These are phyloP conservation scores for Eupeodes latifasciatus DNA, from an alignment of 2,888 invertebrate genomes.

Conservation along the genomic window DNA sequence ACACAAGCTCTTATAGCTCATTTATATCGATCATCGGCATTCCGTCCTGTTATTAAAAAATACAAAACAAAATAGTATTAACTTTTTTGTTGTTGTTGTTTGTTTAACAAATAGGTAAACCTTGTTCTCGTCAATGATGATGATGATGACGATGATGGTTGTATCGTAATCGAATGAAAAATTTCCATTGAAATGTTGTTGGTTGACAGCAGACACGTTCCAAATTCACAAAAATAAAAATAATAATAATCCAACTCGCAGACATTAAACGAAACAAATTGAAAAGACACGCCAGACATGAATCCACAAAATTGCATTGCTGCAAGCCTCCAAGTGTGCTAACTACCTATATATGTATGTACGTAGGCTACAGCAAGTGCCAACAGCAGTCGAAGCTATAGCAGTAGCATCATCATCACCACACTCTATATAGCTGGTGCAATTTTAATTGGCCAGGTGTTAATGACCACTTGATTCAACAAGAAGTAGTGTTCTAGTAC, in stretches of 20 bases:
- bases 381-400: not conserved
- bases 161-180: conserved; percentile 14
- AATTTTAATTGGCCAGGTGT: conserved; percentile 75
- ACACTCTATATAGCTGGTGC: conserved; percentile 36
- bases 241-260: conserved; percentile 13
- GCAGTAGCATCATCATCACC: conserved; percentile 13
- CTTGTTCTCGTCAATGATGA: not conserved
- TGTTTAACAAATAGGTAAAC: conserved; percentile 8
- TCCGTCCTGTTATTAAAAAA: conserved; percentile 15
- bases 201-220: conserved; percentile 57
- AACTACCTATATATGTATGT: not conserved
- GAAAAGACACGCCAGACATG: conserved; percentile 49
- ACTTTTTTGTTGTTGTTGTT: not conserved
- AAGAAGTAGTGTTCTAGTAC: conserved; percentile 59
- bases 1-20: not conserved
- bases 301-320: conserved; percentile 33
- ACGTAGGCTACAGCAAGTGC: not conserved
- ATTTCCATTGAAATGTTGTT: conserved; percentile 28
- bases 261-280: conserved; percentile 49
- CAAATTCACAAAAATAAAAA: conserved; percentile 23
- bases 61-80: not conserved
- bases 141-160: too few species aligned
- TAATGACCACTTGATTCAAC: conserved; percentile 73
- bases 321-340: not conserved
- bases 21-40: conserved; percentile 23